Evolutionary conservation across 2,113 vertebrate species (phyloP), one percentile per base, ranked within the genome.

Genomic region (Calyptommatus sinebrachiatus): DNA sequence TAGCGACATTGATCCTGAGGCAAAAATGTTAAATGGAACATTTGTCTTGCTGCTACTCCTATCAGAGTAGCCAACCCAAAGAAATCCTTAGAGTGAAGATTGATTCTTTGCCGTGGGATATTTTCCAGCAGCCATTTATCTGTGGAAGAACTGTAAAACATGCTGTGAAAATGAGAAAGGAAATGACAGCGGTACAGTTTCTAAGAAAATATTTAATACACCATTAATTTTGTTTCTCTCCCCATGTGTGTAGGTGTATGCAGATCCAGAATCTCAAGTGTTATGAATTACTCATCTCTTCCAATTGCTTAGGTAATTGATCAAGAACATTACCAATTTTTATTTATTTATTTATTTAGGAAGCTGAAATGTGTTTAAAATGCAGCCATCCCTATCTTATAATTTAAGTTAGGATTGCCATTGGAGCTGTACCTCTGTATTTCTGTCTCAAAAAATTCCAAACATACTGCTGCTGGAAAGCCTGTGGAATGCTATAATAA

Each of bases 41-140:
- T 91, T 88, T 88, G 63, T 91, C 83, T 86, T 85, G 83, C 71
- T 84, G 26, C 79, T 9, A 5, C 12, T 79, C 61, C 31, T 78
- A n/a, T 41, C 82, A 76, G 21, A 86, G 50, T 65, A 90, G 82
- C 83, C 78, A 87, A 71, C 77, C 79, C 87, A 88, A 91, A 87
- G 31, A 14, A 82, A 76, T n/a, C 16, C 26, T 78, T n/a, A 83
- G 78, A 84, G 86, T 71, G 70, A 26, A 85, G 78, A 85, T 60
- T 81, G 78, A 87, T 68, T 20, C 69, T 72, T 75, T 81, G 76
- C 73, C 71, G 22, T 22, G 87, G 45, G 16, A 62, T 81, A 48
- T 82, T 77, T 85, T 79, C 66, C 72, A 83, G 53, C 50, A 48
- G 35, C 63, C 76, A n/a, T 88, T 89, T 83, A 62, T 84, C 83